Percentiles rank a stretch among this genome's conserved stretches.
phyloP scores from a whole-genome alignment of 2,888 invertebrate species.

The Parthenolecanium corni region DNA sequence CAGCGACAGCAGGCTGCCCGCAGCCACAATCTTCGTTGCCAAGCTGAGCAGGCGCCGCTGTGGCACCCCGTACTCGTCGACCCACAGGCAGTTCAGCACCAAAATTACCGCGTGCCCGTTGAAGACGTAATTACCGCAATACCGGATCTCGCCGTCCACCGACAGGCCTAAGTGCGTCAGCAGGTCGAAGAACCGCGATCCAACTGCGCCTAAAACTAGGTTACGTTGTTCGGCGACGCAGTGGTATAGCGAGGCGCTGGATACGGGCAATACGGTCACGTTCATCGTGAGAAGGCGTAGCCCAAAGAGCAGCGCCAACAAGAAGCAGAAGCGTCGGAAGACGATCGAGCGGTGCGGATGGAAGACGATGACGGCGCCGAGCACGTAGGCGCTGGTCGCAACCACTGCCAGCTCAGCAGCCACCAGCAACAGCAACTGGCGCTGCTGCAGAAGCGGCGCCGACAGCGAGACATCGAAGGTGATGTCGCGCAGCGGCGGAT shows the following conservation, averaged over 20 bases:
- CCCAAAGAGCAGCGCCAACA: constrained; percentile 6
- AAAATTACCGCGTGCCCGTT: constrained; percentile 11
- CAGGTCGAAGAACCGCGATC: constrained; percentile 6
- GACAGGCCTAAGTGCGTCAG: constrained; percentile 1
- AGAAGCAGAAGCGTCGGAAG: constrained; percentile 16
- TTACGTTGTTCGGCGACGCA: background rate
- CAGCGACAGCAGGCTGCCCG: background rate
- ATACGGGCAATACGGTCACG: constrained; percentile 21
- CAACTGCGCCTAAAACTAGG: background rate
- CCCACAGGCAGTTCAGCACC: constrained; percentile 9
- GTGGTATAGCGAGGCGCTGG: constrained; percentile 2
- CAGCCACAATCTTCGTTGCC: background rate
- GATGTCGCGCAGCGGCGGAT: constrained; percentile 17
- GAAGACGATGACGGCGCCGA: background rate
- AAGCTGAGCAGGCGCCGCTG: background rate
- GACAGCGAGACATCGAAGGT: background rate
- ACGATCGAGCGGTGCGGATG: constrained; percentile 16
- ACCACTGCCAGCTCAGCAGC: constrained; percentile 10
- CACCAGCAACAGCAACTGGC: background rate
- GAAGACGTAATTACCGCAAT: constrained; percentile 21
- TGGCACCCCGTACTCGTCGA: constrained; percentile 8
- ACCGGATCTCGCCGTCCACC: background rate
- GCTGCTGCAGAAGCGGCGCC: background rate
- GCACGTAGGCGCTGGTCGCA: background rate
- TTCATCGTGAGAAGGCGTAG: constrained; percentile 18